phyloP scores from a whole-genome alignment of 1,140 invertebrate genomes.

The Phortica variegata region DNA sequence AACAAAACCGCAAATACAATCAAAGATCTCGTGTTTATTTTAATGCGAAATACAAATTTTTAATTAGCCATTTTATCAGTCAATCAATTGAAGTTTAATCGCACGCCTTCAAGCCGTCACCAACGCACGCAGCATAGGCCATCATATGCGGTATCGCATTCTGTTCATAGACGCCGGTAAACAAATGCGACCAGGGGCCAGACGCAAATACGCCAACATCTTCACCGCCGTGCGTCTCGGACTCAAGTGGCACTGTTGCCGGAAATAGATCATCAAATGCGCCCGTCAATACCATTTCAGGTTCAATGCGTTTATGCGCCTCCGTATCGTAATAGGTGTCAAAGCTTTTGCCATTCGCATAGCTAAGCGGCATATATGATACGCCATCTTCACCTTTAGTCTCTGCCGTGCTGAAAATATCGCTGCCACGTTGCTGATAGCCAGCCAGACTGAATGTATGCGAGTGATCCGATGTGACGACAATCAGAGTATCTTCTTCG shows the following conservation, averaged over 20 bases:
- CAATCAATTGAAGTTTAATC: conserved; percentile 22
- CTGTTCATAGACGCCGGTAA: conserved; percentile 76
- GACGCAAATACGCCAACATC: conserved; percentile 68
- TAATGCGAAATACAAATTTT: conserved; percentile 1
- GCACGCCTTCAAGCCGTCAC: conserved; percentile 48
- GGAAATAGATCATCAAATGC: conserved; percentile 57
- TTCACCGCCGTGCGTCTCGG: conserved; percentile 70
- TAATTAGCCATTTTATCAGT: conserved; percentile 3
- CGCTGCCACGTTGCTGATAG: conserved; percentile 62
- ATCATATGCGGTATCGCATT: conserved; percentile 77
- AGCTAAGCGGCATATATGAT: conserved; percentile 70
- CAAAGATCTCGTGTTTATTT: conserved; percentile 4
- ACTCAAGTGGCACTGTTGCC: conserved; percentile 57
- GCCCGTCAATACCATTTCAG: conserved; percentile 7
- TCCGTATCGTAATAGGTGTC: conserved; percentile 44
- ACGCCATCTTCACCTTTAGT: conserved; percentile 55
- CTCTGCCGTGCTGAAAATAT: conserved; percentile 58
- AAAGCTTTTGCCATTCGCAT: conserved; percentile 70
- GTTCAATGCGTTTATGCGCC: conserved; percentile 38
- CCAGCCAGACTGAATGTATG: conserved; percentile 68
- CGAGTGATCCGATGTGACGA: conserved; percentile 71
- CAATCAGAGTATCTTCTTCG: conserved; percentile 65
- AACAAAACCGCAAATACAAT: too few species aligned
- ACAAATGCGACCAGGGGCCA: conserved; percentile 70
- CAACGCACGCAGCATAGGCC: conserved; percentile 66